These are phyloP conservation scores for Drosophila miranda DNA, from an alignment of 1,140 invertebrate genomes.

Conservation along the genomic window DNA sequence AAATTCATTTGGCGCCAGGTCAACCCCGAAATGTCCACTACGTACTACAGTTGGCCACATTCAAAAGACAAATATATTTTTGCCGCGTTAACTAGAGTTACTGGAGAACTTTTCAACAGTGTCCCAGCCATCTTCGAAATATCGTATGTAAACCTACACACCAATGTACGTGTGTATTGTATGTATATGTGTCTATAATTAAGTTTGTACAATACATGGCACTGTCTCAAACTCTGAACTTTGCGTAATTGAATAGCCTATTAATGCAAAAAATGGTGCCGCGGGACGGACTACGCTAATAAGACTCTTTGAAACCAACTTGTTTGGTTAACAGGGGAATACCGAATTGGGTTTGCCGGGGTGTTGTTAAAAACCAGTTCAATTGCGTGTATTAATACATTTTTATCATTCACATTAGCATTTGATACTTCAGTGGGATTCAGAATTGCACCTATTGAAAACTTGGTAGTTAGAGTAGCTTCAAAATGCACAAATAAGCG, in stretches of 20 bases:
- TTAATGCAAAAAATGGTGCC: neutral
- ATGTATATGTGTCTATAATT: neutral
- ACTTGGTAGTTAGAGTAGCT: neutral
- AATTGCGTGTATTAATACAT: constrained; percentile 7
- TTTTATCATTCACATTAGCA: constrained; percentile 12
- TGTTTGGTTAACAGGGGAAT: constrained; percentile 8
- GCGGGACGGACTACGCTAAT: too few relatives aligned
- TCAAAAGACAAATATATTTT: constrained; percentile 42
- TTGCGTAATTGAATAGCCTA: constrained; percentile 45
- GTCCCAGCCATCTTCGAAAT: too few relatives aligned
- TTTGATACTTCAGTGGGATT: constrained; percentile 7
- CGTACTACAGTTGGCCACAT: constrained; percentile 18
- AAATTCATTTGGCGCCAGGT: constrained; percentile 53
- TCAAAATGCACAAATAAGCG: neutral
- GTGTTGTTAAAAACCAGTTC: constrained; percentile 11
- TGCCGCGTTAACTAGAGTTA: constrained; percentile 49
- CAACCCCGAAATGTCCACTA: constrained; percentile 27
- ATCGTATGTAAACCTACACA: too few relatives aligned
- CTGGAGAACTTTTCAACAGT: constrained; percentile 27
- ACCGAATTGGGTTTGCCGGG: constrained; percentile 4
- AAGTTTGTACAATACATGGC: neutral
- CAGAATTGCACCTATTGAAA: neutral
- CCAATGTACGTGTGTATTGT: too few relatives aligned
- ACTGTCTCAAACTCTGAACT: constrained; percentile 54
- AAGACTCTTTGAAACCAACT: constrained; percentile 1